These are phyloP conservation scores for Acleris literana DNA, from an alignment of 2,888 invertebrate genomes.

Conservation along the genomic window DNA sequence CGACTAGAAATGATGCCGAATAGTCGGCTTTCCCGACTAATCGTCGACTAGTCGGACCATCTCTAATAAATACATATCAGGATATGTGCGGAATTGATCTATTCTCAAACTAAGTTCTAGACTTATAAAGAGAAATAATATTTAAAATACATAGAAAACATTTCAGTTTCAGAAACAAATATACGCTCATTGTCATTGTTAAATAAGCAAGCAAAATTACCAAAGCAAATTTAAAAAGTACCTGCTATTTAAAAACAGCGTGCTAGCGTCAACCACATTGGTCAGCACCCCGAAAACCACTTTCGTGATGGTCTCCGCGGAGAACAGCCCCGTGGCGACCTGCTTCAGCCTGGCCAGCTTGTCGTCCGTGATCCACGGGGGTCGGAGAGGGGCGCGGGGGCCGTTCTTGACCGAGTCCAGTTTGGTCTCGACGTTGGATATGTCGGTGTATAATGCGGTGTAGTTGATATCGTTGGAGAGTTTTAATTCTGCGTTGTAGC, in stretches of 20 bases:
- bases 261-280: slow-evolving; percentile 71
- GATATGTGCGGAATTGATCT: too few species aligned
- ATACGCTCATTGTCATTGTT: too few species aligned
- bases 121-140: too few species aligned
- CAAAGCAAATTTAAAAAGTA: slow-evolving; percentile 38
- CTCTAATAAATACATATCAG: too few species aligned
- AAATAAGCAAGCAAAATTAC: too few species aligned
- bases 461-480: slow-evolving; percentile 63
- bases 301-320: slow-evolving; percentile 65
- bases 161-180: too few species aligned
- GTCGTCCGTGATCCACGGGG: slow-evolving; percentile 67
- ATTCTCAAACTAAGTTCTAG: too few species aligned
- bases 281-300: slow-evolving; percentile 64
- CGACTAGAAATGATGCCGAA: too few species aligned
- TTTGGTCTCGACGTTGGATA: slow-evolving; percentile 51
- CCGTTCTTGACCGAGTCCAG: slow-evolving; percentile 53
- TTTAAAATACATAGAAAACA: too few species aligned
- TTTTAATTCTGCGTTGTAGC: slow-evolving; percentile 57
- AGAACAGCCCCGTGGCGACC: slow-evolving; percentile 54
- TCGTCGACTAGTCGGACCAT: too few species aligned
- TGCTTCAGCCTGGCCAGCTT: slow-evolving; percentile 51
- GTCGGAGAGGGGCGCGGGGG: slow-evolving; percentile 56
- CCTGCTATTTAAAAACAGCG: slow-evolving; percentile 73
- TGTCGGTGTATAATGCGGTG: slow-evolving; percentile 49
- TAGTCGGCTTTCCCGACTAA: too few species aligned